phyloP scores from a whole-genome alignment of 2,888 invertebrate genomes.

The Epiblema foenella region DNA sequence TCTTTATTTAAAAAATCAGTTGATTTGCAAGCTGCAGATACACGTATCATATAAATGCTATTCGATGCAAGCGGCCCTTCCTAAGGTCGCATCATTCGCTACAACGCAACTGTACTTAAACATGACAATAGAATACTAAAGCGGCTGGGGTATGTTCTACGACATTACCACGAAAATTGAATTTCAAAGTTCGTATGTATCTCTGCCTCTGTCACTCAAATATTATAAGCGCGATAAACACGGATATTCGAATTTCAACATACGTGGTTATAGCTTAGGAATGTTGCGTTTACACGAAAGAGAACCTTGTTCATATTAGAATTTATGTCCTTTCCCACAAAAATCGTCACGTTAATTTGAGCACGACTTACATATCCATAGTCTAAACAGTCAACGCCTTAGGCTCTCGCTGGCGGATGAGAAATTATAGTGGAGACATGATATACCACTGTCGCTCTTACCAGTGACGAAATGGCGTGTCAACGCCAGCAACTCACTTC shows the following conservation, averaged over 20 bases:
- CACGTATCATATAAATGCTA: conserved; percentile 40
- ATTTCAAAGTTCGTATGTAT: too few species aligned
- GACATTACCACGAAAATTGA: too few species aligned
- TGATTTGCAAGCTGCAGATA: conserved; percentile 40
- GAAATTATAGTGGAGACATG: conserved; percentile 29
- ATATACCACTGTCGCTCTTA: not conserved
- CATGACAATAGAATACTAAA: conserved; percentile 34
- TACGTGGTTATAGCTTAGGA: not conserved
- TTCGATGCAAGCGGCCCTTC: conserved; percentile 44
- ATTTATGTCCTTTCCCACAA: conserved; percentile 33
- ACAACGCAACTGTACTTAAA: conserved; percentile 29
- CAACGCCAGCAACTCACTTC: conserved; percentile 1
- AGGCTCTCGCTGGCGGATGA: conserved; percentile 60
- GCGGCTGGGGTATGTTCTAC: conserved; percentile 7
- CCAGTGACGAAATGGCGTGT: not conserved
- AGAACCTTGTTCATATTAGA: conserved; percentile 17
- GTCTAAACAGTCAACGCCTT: conserved; percentile 57
- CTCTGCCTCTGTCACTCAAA: too few species aligned
- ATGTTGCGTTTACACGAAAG: conserved; percentile 41
- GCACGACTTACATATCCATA: conserved; percentile 39
- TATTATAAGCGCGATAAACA: too few species aligned
- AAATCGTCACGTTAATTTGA: conserved; percentile 38
- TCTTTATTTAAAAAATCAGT: conserved; percentile 29
- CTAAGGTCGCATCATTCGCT: conserved; percentile 29
- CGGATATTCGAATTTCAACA: too few species aligned